Conservation (phyloP, 1,140 invertebrate genomes). For the Palaemon carinicauda region DNA sequence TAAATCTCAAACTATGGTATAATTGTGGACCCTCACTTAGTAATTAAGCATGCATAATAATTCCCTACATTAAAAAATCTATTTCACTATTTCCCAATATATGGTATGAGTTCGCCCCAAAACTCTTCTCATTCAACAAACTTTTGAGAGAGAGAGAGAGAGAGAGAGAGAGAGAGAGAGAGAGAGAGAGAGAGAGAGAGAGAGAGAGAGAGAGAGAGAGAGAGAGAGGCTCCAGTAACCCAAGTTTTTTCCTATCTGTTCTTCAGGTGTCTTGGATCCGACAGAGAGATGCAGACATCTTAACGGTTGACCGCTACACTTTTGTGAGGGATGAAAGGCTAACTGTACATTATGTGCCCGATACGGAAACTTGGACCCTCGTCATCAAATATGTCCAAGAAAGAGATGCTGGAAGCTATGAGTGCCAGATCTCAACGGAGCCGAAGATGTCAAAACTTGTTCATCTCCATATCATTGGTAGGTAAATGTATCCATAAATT, state of each 20-base stretch:
- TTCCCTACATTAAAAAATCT: too few relatives aligned
- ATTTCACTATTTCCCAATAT: too few relatives aligned
- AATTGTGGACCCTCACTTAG: too few relatives aligned
- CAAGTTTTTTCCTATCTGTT: background rate
- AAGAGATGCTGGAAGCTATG: constrained; percentile 76
- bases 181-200: too few relatives aligned
- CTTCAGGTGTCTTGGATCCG: constrained; percentile 80
- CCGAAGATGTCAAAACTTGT: constrained; percentile 85
- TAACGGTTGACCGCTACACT: constrained; percentile 74
- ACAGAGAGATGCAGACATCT: constrained; percentile 76
- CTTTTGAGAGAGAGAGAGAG: too few relatives aligned
- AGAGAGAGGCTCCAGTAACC: too few relatives aligned
- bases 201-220: too few relatives aligned
- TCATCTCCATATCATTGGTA: constrained; percentile 86
- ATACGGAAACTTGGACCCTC: constrained; percentile 73
- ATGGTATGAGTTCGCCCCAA: too few relatives aligned
- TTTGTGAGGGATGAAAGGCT: constrained; percentile 80
- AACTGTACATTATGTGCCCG: constrained; percentile 63
- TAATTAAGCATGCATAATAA: too few relatives aligned
- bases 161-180: too few relatives aligned
- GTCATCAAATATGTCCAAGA: constrained; percentile 72
- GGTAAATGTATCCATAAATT: background rate
- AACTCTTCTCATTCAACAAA: too few relatives aligned
- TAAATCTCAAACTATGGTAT: too few relatives aligned
- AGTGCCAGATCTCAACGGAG: constrained; percentile 84